These are phyloP conservation scores for Apostichopus californicus DNA, from an alignment of 35 echinoderm and acorn worm species.

Conservation along the genomic window DNA sequence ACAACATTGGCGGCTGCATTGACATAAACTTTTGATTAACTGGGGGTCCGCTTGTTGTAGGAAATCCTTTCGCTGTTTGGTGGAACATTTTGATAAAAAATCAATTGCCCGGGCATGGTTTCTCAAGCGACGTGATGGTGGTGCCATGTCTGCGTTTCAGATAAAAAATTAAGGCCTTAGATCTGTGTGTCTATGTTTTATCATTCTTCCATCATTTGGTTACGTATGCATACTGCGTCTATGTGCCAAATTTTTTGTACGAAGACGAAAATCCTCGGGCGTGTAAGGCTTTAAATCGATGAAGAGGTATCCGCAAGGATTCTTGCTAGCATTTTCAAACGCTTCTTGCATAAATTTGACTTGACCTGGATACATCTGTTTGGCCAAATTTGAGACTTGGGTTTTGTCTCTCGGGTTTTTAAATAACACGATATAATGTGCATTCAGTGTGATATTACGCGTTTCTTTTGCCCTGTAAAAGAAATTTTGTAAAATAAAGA, in stretches of 20 bases:
- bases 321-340: conserved; percentile 36
- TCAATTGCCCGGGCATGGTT: no score
- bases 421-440: conserved; percentile 48
- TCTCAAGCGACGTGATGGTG: no score
- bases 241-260: conserved; percentile 52
- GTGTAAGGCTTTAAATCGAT: conserved; percentile 29
- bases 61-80: no score
- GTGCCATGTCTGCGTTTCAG: no score
- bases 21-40: no score
- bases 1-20: no score
- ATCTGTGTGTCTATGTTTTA: not conserved
- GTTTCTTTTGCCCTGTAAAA: conserved; percentile 71
- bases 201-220: not conserved
- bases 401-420: conserved; percentile 51
- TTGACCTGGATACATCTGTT: conserved; percentile 57
- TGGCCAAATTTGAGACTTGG: conserved; percentile 60
- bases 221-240: conserved; percentile 32
- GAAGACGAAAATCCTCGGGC: not conserved
- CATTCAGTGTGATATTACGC: conserved; percentile 73
- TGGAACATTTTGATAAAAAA: no score
- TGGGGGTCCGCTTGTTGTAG: no score
- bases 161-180: not conserved
- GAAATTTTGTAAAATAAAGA: conserved; percentile 71
- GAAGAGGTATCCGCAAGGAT: conserved; percentile 54
- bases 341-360: conserved; percentile 57